A percentile compares a stretch with the other conserved stretches of the same genome.
These are phyloP conservation scores for Amblyjoppa proteus DNA, from an alignment of 2,888 invertebrate genomes.

Conservation along the genomic window DNA sequence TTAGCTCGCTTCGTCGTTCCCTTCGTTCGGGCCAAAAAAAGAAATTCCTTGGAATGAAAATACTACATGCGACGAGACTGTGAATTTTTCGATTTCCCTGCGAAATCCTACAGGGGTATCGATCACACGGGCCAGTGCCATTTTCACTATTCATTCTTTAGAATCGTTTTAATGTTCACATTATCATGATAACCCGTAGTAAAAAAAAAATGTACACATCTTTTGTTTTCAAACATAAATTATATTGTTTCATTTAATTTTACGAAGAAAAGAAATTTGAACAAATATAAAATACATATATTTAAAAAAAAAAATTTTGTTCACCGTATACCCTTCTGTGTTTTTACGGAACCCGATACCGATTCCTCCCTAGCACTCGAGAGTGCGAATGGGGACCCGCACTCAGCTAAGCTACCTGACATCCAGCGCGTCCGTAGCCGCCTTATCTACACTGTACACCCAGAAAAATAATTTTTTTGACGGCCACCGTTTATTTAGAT, in stretches of 20 bases:
- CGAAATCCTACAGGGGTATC: background rate
- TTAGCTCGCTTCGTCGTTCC: slow-evolving; percentile 24
- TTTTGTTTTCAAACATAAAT: background rate
- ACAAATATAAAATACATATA: no score
- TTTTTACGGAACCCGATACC: no score
- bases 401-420: no score
- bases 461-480: no score
- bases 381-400: no score
- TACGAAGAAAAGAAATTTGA: background rate
- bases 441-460: no score
- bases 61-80: slow-evolving; percentile 24
- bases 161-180: background rate
- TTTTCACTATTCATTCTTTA: background rate
- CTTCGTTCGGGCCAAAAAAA: slow-evolving; percentile 11
- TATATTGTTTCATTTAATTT: background rate
- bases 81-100: background rate
- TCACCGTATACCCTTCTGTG: no score
- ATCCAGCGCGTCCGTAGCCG: no score
- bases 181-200: background rate
- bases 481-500: no score
- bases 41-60: background rate
- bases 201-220: background rate
- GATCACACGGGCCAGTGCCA: background rate
- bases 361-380: no score
- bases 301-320: no score